These are phyloP conservation scores for Drymodes brunneopygia DNA, from an alignment of 2,113 vertebrate species.

Conservation along the genomic window DNA sequence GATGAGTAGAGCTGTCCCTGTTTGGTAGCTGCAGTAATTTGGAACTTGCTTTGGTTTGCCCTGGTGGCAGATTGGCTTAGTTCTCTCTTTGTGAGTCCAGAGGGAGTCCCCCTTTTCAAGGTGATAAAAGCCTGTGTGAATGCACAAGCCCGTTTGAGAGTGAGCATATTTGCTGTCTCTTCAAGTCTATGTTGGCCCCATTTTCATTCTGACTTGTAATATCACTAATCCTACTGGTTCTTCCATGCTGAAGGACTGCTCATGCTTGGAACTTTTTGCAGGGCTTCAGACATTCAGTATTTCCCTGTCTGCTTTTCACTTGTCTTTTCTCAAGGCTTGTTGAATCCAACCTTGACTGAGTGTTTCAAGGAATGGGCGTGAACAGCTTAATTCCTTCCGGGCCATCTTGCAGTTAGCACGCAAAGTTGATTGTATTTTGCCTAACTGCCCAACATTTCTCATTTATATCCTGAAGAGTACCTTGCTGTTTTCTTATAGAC, in stretches of 20 bases:
- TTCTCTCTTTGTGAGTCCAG: neutral
- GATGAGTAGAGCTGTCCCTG: neutral
- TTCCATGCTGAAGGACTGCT: neutral
- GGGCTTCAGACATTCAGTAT: neutral
- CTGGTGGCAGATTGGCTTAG: neutral
- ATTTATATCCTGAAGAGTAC: neutral
- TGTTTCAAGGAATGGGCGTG: neutral
- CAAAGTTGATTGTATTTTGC: neutral
- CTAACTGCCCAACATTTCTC: neutral
- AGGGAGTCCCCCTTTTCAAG: neutral
- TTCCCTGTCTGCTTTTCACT: neutral
- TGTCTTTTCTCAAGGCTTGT: neutral
- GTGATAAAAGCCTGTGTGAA: neutral
- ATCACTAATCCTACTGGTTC: neutral
- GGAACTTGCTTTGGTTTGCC: neutral
- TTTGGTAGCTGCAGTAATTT: neutral
- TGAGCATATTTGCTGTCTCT: neutral
- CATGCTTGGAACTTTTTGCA: neutral
- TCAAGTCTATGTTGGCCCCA: neutral
- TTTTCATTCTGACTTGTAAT: neutral
- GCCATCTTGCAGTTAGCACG: neutral
- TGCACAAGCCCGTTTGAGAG: neutral
- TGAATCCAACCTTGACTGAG: neutral
- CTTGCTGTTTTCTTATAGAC: neutral
- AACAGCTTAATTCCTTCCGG: neutral